phyloP scores from a whole-genome alignment of 2,113 vertebrate species.

The Lepus timidus region DNA sequence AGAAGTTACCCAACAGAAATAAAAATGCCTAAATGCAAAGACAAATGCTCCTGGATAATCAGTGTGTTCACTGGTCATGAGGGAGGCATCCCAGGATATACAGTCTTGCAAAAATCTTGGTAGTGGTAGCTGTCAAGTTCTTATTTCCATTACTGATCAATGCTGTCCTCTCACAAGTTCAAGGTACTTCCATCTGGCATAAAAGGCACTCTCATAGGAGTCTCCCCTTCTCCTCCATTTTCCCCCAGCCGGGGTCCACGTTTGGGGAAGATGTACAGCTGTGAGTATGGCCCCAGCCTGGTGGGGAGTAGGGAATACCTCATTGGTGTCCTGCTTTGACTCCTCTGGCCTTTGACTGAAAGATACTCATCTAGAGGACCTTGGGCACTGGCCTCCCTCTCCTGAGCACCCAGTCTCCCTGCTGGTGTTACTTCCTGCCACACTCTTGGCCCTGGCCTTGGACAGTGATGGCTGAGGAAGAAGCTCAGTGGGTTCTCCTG shows the following conservation, averaged over 20 bases:
- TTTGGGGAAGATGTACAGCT: background rate
- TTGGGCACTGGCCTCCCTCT: background rate
- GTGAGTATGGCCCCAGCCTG: background rate
- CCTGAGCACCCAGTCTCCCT: background rate
- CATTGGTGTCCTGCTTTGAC: background rate
- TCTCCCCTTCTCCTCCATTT: background rate
- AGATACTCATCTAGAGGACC: background rate
- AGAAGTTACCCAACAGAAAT: conserved; percentile 8
- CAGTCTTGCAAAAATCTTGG: background rate
- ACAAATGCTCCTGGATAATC: background rate
- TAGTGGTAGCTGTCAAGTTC: background rate
- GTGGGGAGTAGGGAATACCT: background rate
- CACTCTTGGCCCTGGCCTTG: background rate
- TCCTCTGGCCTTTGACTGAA: background rate
- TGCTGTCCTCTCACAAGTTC: background rate
- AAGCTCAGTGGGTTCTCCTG: background rate
- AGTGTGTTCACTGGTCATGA: background rate
- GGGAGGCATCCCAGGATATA: background rate
- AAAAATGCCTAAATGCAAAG: background rate
- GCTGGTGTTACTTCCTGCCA: background rate
- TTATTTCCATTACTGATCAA: background rate
- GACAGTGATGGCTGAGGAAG: background rate
- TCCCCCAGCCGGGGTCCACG: background rate
- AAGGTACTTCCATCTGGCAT: background rate
- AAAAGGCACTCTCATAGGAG: background rate